Evolutionary conservation across 2,888 invertebrate species (phyloP), one percentile per base, ranked within the genome.

Genomic region (Mythimna loreyi): DNA sequence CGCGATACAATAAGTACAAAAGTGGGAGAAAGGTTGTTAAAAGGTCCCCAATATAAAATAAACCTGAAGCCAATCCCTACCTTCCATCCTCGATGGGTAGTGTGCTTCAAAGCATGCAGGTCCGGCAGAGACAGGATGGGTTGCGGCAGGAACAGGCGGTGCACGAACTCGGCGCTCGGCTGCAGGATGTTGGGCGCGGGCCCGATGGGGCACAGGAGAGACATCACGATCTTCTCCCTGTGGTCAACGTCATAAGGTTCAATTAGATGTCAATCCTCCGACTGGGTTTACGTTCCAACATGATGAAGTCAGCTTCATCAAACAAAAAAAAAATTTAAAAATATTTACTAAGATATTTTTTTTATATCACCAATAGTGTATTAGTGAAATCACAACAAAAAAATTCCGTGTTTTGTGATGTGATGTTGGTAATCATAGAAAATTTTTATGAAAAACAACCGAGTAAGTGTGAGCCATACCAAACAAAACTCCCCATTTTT

Each of bases 211-310:
- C 99, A 99, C 78, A 98, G 97, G 92, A 99, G 96, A 0, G 99
- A 99, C 99, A 99, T 99, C 74, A 99, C 99, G 81, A 99, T 98
- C 94, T 99, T 99, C 96, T 99, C 99, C 86, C 99, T 97, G 88
- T n/a, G 3, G 21, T 13, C 7, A 2, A 19, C 7, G 1, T 19
- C n/a, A n/a, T 8, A 45, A n/a, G n/a, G n/a, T n/a, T n/a, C 7
- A 45, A 45, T 45, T n/a, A 40, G 16, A 19, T 16, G 6, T 19
- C 5, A 40, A 40, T 16, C 40, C 5, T 16, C 4, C 16, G 16
- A 16, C 16, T 3, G 40, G 40, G 40, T 36, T 33, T 36, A 36
- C 36, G 36, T 0, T 36, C 36, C 13, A 43, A 43, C 6, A 6
- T 6, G 2, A 43, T n/a, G 43, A 43, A 19, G n/a, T 16, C 0